These are phyloP conservation scores for Onychorhynchus coronatus DNA, from an alignment of 2,113 vertebrate genomes.

Conservation along the genomic window DNA sequence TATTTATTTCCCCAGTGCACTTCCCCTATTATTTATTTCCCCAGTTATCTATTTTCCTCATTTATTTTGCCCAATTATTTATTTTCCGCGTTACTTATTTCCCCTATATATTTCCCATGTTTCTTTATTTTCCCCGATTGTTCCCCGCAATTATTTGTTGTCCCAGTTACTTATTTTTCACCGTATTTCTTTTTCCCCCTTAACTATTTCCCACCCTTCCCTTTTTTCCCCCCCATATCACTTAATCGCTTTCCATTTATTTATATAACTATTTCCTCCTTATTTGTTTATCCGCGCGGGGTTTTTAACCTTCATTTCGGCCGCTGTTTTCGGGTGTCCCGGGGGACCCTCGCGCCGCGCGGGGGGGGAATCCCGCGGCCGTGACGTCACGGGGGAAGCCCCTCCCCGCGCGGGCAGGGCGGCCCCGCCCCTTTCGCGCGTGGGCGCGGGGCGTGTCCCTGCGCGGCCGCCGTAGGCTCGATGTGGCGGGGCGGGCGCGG, in stretches of 20 bases:
- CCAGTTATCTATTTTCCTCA: background rate
- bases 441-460: constrained; percentile 3
- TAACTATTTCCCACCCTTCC: background rate
- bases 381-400: background rate
- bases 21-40: background rate
- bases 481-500: no score
- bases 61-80: background rate
- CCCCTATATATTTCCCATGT: background rate
- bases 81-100: background rate
- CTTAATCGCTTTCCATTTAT: background rate
- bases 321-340: background rate
- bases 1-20: no score
- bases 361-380: accelerated
- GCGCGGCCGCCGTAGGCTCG: no score
- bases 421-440: background rate
- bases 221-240: background rate
- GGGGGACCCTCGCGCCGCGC: accelerated
- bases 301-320: accelerated
- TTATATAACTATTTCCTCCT: background rate
- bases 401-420: accelerated
- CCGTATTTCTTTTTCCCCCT: background rate
- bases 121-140: background rate
- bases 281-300: accelerated
- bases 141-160: no score
- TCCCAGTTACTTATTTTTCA: no score